Evolutionary conservation across 2,113 vertebrate species (phyloP), one percentile per base, ranked within the genome.

Genomic region (Nerophis ophidion): DNA sequence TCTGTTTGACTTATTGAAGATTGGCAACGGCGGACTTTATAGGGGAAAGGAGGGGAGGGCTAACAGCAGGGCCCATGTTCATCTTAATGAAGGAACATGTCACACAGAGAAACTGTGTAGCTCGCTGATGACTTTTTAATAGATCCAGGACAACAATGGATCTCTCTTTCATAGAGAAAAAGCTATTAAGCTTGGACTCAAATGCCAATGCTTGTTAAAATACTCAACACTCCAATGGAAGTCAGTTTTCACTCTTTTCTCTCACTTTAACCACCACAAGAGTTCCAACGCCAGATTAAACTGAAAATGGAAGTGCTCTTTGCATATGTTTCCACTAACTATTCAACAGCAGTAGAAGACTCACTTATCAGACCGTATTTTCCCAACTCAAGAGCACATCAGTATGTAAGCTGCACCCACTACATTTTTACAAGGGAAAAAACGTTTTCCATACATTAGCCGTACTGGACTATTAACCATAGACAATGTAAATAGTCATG

Each of bases 51-150:
- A 16, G 3, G 36, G 16, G 36, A 16, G 15, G 14, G 8, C 5
- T 46, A 46, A 33, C 40, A 15, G 19, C 19, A 46, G 56, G 15
- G 56, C 7, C 19, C 42, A n/a, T 15, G 19, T 45, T 57, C 56
- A 57, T 57, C 40, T 33, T 57, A 57, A 57, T 45, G 42, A 45
- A 57, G 56, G 13, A 57, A 33, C 11, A 57, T 57, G 55, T 44
- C 55, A 57, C 19, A 55, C 36, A 16, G 53, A 16, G 36, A 35
- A 57, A 57, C 17, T 15, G 14, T 57, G 40, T 9, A 8, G 56
- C 40, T 57, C 13, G 7, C 56, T 57, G 56, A 57, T 57, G 40
- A 45, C 16, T 14, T 45, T 57, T 57, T 45, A 57, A 57, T 57
- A 46, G 56, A 33, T n/a, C 8, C 46, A 15, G 42, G 44, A 34